Evolutionary conservation across 2,113 vertebrate species (phyloP), one percentile per base, ranked within the genome.

Genomic region (Genyomyrus donnyi): DNA sequence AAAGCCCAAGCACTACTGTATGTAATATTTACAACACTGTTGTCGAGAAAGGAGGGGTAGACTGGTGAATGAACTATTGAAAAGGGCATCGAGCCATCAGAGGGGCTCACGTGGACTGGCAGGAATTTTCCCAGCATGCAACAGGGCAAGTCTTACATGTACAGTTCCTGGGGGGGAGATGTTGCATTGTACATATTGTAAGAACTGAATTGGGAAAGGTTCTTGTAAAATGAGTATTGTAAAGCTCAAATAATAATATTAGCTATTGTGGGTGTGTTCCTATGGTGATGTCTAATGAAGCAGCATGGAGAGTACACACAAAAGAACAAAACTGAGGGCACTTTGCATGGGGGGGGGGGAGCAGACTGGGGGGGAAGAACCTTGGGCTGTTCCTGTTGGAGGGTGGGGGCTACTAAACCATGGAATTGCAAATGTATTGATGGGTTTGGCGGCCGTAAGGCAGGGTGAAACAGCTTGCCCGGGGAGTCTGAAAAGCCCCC

Each of bases 1-100:
- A 95, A 91, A 94, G 91, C 70, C 85, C 92, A 94, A 96, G 97
- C 97, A 97, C 97, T 98, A 97, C 98, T 98, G 97, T 97, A 97
- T 97, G 97, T 95, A 95, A 96, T 95, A 96, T 96, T 95, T 95
- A 96, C 95, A 95, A 95, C 94, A 94, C 94, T 94, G 92, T 93
- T 93, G 91, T 91, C 92, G 91, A 89, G 91, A 94, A 88, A 91
- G 52, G 53, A 35, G 27, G 66, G 56, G 45, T 62, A 48, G 13
- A 85, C 11, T 27, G 49, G 27, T 27, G 85, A 52, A 17, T 31
- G 85, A 52, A 50, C n/a, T 46, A 42, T 46, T 85, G 46, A 84
- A 85, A 6, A 27, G 89, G 89, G 74, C 35, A 77, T n/a, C 39
- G 70, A 56, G 48, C 48, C 35, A 10, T 56, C 31, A 42, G 49